A percentile compares a stretch with the other conserved stretches of the same genome.
phyloP scores from a whole-genome alignment of 2,888 invertebrate species.

The Cactoblastis cactorum region DNA sequence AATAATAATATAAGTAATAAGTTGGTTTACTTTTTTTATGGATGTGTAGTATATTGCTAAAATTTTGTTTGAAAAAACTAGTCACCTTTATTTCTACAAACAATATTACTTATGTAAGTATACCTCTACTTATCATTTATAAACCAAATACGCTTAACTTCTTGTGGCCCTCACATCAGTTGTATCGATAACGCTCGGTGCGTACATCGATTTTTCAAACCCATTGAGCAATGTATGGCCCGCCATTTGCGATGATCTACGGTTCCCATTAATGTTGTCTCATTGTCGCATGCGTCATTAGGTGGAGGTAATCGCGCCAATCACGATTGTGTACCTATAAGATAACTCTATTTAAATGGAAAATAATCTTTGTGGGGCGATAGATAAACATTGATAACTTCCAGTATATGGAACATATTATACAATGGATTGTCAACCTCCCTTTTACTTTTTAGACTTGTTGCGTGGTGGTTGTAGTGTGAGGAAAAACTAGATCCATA shows the following conservation, averaged over 20 bases:
- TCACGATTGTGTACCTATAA: background rate
- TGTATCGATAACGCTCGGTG: conserved; percentile 3
- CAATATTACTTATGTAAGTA: too few species aligned
- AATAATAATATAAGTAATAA: too few species aligned
- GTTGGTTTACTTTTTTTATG: too few species aligned
- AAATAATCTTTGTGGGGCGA: too few species aligned
- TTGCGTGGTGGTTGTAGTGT: too few species aligned
- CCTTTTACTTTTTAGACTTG: too few species aligned
- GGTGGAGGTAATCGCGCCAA: conserved; percentile 8
- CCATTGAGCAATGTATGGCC: conserved; percentile 13
- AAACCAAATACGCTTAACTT: background rate
- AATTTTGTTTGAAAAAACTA: too few species aligned
- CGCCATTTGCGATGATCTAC: conserved; percentile 14
- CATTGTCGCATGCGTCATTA: conserved; percentile 11
- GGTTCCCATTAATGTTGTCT: conserved; percentile 11
- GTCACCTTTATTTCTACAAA: background rate
- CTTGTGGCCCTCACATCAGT: background rate
- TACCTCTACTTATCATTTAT: background rate
- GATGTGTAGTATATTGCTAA: too few species aligned
- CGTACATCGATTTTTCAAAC: conserved; percentile 12
- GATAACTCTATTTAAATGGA: conserved; percentile 7
- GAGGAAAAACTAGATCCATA: too few species aligned
- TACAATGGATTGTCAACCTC: too few species aligned
- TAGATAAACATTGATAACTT: too few species aligned
- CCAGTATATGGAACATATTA: too few species aligned